Evolutionary conservation across 2,888 invertebrate species (phyloP).

Genomic region (Apodemia mormo): DNA sequence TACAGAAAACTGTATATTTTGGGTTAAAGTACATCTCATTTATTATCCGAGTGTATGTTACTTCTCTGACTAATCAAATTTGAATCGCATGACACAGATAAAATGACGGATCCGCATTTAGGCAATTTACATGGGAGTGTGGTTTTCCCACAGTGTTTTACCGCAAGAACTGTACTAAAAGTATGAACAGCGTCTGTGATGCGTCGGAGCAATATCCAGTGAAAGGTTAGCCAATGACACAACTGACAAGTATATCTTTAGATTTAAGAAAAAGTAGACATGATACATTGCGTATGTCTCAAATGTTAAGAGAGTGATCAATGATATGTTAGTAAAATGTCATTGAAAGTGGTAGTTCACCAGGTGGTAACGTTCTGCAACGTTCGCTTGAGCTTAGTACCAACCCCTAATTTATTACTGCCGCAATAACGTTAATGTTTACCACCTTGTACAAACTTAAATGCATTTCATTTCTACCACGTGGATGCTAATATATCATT

Average conservation of each 20-base stretch:
- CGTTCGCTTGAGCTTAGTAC: too few species aligned
- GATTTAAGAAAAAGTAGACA: not conserved
- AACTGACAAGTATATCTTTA: not conserved
- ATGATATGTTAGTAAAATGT: too few species aligned
- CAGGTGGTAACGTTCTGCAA: too few species aligned
- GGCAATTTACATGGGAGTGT: conserved; percentile 2
- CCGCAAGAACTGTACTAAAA: not conserved
- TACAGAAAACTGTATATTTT: too few species aligned
- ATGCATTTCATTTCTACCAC: too few species aligned
- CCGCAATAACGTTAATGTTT: too few species aligned
- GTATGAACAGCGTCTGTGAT: not conserved
- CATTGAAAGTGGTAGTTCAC: too few species aligned
- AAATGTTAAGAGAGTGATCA: not conserved
- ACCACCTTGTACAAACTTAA: too few species aligned
- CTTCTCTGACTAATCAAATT: not conserved
- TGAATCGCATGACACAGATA: not conserved
- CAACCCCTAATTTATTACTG: too few species aligned
- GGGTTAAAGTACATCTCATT: too few species aligned
- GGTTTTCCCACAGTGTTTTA: not conserved
- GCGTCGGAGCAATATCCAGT: conserved; percentile 6
- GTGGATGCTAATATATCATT: too few species aligned
- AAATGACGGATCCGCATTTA: not conserved
- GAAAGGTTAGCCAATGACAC: conserved; percentile 2
- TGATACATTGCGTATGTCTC: not conserved
- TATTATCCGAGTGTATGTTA: not conserved